Percentiles rank a stretch among this genome's conserved stretches.
Conservation (phyloP, 2,797 vertebrate genomes). For the Mormyrus hasselquistii region DNA sequence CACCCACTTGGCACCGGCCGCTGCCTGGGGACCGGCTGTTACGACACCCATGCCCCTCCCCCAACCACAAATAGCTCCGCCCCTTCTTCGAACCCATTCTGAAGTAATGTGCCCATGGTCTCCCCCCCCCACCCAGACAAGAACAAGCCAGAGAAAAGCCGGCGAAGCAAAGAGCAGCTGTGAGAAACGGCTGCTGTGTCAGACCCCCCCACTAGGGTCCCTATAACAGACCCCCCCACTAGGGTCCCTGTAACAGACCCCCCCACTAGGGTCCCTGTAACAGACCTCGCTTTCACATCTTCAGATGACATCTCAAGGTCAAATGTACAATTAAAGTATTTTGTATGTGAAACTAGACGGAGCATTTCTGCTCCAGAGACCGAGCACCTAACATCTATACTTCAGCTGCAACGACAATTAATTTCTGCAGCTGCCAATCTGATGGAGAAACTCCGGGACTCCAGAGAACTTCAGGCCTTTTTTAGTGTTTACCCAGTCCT, state of each 20-base stretch:
- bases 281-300: background rate
- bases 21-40: too few relatives aligned
- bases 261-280: too few relatives aligned
- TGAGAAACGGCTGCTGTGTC: background rate
- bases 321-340: background rate
- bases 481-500: background rate
- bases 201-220: background rate
- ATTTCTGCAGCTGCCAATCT: background rate
- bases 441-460: background rate
- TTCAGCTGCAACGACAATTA: background rate
- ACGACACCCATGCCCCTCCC: background rate
- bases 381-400: background rate
- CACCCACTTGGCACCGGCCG: background rate
- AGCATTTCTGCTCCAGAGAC: background rate
- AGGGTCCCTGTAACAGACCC: too few relatives aligned
- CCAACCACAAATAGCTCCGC: background rate
- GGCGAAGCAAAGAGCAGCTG: background rate
- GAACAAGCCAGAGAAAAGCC: background rate
- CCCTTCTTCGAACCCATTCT: background rate
- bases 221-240: background rate
- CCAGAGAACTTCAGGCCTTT: background rate
- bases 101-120: background rate
- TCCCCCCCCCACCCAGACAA: background rate
- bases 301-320: background rate
- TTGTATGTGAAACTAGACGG: background rate